Conservation (phyloP, 2,113 vertebrate genomes). For the Chaetura pelagica region DNA sequence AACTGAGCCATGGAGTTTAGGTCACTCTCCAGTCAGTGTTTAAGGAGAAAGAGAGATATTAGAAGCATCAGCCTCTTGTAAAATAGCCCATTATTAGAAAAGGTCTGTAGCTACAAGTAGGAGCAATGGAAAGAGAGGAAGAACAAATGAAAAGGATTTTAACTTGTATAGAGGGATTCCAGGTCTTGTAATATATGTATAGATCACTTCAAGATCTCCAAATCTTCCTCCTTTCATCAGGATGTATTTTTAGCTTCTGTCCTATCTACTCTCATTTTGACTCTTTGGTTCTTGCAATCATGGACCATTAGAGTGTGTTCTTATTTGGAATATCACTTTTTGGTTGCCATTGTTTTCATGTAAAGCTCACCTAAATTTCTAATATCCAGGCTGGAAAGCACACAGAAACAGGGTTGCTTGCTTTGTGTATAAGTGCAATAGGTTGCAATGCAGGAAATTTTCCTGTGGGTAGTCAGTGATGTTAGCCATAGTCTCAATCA, state of each 20-base stretch:
- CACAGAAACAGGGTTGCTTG: background rate
- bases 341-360: background rate
- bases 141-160: background rate
- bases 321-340: background rate
- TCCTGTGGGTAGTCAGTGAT: background rate
- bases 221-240: background rate
- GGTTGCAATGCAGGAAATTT: background rate
- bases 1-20: background rate
- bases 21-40: background rate
- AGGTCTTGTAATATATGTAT: background rate
- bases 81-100: background rate
- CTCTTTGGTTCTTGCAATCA: background rate
- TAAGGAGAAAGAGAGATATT: background rate
- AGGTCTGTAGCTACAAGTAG: background rate
- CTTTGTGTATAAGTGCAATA: background rate
- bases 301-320: background rate
- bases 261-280: background rate
- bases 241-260: background rate
- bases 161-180: background rate
- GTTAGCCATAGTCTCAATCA: background rate
- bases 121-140: background rate
- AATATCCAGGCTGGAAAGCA: background rate
- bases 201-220: background rate
- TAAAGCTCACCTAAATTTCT: background rate
- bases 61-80: background rate